A percentile compares a stretch with the other conserved stretches of the same genome.
Evolutionary conservation across 2,888 invertebrate species (phyloP).

Genomic region (Pachliopta kotzebuea): DNA sequence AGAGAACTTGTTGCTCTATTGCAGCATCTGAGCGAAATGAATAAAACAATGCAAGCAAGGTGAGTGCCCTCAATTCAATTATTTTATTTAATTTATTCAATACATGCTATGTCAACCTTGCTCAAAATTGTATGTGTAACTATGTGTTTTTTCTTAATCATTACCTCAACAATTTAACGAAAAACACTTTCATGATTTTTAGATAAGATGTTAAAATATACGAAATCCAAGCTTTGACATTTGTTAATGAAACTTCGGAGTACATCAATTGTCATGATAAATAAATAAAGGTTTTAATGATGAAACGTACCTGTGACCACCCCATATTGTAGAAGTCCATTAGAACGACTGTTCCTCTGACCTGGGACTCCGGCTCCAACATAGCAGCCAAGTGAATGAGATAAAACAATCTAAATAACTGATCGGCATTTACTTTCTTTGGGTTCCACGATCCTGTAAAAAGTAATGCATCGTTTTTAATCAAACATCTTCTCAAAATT

Average conservation of each 20-base stretch:
- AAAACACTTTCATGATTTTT: no score
- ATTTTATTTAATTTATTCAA: slow-evolving; percentile 28
- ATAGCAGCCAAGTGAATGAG: slow-evolving; percentile 90
- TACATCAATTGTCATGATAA: background rate
- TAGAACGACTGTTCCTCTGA: slow-evolving; percentile 89
- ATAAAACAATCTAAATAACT: slow-evolving; percentile 89
- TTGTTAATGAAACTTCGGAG: no score
- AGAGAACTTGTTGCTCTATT: slow-evolving; percentile 11
- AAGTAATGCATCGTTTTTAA: background rate
- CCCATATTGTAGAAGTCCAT: slow-evolving; percentile 91
- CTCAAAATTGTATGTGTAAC: background rate
- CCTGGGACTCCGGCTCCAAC: slow-evolving; percentile 85
- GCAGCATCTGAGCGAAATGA: slow-evolving; percentile 41
- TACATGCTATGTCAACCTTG: slow-evolving; percentile 13
- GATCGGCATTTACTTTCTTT: slow-evolving; percentile 85
- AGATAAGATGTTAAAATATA: no score
- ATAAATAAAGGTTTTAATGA: background rate
- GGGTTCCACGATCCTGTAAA: slow-evolving; percentile 86
- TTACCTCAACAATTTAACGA: background rate
- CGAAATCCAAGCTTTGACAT: no score
- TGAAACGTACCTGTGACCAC: slow-evolving; percentile 83
- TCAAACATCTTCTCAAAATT: no score
- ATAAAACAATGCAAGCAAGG: slow-evolving; percentile 40
- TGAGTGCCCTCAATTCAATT: slow-evolving; percentile 37
- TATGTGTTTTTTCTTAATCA: background rate